These are phyloP conservation scores for Hippasteria phrygiana DNA, from an alignment of 53 echinoderm and acorn worm species.

Conservation along the genomic window DNA sequence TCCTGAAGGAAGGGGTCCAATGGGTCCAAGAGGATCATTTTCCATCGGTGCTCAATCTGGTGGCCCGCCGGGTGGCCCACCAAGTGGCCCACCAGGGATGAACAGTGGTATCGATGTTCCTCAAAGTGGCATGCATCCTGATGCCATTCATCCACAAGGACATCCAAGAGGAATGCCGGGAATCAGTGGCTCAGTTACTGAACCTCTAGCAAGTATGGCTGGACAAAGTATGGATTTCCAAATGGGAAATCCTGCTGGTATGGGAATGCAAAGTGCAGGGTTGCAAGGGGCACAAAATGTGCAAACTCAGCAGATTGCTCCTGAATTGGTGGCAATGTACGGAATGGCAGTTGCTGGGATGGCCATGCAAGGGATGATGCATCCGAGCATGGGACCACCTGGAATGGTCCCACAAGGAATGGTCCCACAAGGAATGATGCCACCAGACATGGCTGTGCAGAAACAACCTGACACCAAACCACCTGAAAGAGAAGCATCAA, in stretches of 20 bases:
- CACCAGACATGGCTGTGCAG: not conserved
- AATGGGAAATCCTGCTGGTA: not conserved
- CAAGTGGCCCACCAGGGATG: not conserved
- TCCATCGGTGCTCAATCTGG: too few relatives aligned
- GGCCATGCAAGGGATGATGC: not conserved
- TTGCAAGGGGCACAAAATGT: too few relatives aligned
- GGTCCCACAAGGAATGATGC: not conserved
- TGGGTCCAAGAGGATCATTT: constrained; percentile 12
- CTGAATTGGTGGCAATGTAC: not conserved
- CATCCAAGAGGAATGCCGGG: not conserved
- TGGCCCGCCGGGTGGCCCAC: not conserved
- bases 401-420: not conserved
- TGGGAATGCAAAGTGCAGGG: not conserved
- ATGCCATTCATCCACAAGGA: not conserved
- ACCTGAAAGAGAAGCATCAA: not conserved
- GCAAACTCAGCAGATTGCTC: too few relatives aligned
- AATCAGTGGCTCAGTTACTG: not conserved
- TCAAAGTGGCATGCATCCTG: constrained; percentile 21
- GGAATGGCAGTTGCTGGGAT: not conserved
- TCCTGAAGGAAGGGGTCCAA: constrained; percentile 38
- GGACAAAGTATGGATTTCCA: constrained; percentile 12
- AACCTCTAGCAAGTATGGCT: not conserved
- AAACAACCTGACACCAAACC: not conserved
- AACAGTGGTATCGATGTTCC: not conserved
- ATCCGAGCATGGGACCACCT: not conserved